phyloP scores from a whole-genome alignment of 2,113 vertebrate genomes.

The Cairina moschata region DNA sequence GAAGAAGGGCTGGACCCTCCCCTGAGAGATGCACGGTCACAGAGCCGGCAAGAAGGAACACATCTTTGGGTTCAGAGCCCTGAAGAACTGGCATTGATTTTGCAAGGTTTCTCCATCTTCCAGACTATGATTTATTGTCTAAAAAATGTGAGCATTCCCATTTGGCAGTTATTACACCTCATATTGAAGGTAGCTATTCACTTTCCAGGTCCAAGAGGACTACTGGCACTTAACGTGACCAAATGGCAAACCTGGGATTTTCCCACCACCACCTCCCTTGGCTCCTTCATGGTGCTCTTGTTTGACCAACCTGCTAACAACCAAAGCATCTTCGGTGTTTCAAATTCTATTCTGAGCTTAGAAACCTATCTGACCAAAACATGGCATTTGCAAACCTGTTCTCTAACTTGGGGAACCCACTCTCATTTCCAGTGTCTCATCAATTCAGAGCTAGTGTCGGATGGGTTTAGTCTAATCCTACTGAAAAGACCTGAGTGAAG shows the following conservation, averaged over 20 bases:
- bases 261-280: no score
- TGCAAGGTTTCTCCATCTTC: background rate
- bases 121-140: background rate
- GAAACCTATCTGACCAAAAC: background rate
- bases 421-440: background rate
- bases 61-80: no score
- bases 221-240: background rate
- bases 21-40: background rate
- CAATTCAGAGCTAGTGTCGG: background rate
- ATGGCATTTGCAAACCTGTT: background rate
- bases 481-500: background rate
- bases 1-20: background rate
- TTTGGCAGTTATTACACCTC: background rate
- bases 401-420: background rate
- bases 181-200: background rate
- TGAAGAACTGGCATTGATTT: background rate
- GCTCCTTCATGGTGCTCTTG: background rate
- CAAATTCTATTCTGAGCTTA: background rate
- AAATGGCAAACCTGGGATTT: background rate
- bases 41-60: background rate
- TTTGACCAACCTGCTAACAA: background rate
- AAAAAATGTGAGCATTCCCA: background rate
- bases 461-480: background rate
- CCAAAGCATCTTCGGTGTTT: background rate
- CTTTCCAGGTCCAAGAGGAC: background rate